Evolutionary conservation across 2,797 vertebrate species (phyloP).

Genomic region (Tympanoctomys barrerae): DNA sequence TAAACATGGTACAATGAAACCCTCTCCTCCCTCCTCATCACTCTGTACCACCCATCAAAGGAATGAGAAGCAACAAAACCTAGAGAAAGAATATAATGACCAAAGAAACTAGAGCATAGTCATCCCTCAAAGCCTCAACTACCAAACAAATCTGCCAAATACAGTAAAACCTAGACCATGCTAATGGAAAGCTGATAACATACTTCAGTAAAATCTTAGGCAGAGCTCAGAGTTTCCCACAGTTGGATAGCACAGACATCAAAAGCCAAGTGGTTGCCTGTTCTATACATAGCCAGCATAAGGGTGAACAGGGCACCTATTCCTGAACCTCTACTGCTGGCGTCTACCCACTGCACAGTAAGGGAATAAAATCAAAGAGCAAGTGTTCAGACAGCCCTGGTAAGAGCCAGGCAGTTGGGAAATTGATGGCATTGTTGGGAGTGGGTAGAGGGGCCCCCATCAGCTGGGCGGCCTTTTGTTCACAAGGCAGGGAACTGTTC

Average conservation of each 20-base stretch:
- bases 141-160: slow-evolving; percentile 9
- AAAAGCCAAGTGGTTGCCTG: neutral
- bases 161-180: neutral
- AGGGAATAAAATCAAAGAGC: neutral
- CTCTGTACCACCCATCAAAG: slow-evolving; percentile 15
- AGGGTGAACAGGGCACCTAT: neutral
- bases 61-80: neutral
- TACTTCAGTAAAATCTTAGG: neutral
- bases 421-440: neutral
- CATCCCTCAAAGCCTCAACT: neutral
- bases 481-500: neutral
- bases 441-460: accelerated
- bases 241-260: neutral
- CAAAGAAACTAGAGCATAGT: slow-evolving; percentile 5
- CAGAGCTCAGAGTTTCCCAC: slow-evolving; percentile 15
- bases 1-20: slow-evolving; percentile 1
- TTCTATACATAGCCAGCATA: neutral
- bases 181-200: neutral
- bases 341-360: neutral
- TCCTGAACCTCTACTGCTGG: neutral
- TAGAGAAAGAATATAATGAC: neutral
- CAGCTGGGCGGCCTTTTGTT: neutral
- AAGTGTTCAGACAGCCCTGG: neutral
- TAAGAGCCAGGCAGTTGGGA: neutral
- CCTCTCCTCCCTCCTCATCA: neutral